Evolutionary conservation across 2,113 vertebrate species (phyloP).

Genomic region (Platycercus adscitus): DNA sequence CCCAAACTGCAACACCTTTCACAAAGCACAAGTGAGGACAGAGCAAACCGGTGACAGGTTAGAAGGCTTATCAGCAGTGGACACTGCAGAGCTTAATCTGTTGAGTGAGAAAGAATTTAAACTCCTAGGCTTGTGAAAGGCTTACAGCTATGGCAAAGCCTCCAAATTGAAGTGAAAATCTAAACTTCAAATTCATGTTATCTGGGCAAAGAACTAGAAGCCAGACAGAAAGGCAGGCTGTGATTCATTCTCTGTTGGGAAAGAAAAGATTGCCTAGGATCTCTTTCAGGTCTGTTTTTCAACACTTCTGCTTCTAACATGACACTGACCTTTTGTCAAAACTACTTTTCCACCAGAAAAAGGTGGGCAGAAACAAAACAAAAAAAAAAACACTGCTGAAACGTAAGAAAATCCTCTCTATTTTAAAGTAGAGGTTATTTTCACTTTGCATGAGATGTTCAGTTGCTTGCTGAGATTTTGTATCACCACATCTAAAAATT

Average conservation of each 20-base stretch:
- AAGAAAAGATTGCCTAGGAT: neutral
- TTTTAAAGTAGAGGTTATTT: neutral
- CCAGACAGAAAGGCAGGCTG: neutral
- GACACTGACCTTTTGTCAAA: neutral
- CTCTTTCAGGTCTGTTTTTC: neutral
- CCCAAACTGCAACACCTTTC: neutral
- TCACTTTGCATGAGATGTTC: neutral
- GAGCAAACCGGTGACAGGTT: neutral
- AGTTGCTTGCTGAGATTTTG: neutral
- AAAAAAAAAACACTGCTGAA: neutral
- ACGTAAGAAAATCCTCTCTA: neutral
- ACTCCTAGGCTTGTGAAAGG: neutral
- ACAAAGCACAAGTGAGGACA: neutral
- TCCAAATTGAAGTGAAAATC: neutral
- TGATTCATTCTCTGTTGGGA: neutral
- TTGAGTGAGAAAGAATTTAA: neutral
- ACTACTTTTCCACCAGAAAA: neutral
- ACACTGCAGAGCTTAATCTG: neutral
- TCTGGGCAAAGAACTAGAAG: neutral
- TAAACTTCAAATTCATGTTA: neutral
- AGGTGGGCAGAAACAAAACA: neutral
- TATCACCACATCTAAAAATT: neutral
- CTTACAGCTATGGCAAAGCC: neutral
- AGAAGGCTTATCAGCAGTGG: neutral
- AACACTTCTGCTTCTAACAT: neutral